Evolutionary conservation across 1,140 invertebrate genomes (phyloP), one percentile per base, ranked within the genome.

Genomic region (Panulirus ornatus): DNA sequence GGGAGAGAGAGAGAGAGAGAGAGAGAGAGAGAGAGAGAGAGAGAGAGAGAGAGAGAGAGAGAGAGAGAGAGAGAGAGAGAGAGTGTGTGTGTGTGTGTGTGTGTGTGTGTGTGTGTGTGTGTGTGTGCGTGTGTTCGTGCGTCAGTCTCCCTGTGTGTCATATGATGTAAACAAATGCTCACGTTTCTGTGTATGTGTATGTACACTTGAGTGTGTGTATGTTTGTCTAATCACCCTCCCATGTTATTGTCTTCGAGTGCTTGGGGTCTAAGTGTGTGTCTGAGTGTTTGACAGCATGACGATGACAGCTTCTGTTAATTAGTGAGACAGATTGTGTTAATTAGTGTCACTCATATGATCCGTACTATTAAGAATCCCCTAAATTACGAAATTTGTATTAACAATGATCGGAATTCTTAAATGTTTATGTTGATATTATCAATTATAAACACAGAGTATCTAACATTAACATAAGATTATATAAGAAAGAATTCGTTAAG

Each of bases 71-170:
- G 27, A 51, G 34, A 47, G n/a, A 30, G 14, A n/a, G 76, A 11
- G 3, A 22, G 75, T 44, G 40, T 14, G n/a, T 19, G 78, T 51
- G 40, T 27, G 40, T 51, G 76, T 81, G 76, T 81, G 76, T 81
- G 76, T 81, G 76, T 81, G 76, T 81, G 76, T 81, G 76, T 81
- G 76, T 81, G 76, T 81, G 76, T 81, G 78, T 30, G 44, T 54
- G 78, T 54, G 78, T 81, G 78, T 81, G 78, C 44, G 78, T 81
- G 78, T 27, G 44, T 81, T 40, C 51, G 78, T 81, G 40, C 36
- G 71, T 30, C 6, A 34, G 9, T 75, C 6, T 75, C 27, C 19
- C 0, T 75, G 30, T 27, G 27, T n/a, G 44, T 47, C 5, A 14
- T 14, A 47, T 47, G 44, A 47, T n/a, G 44, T 47, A 47, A 5